Evolutionary conservation across 2,113 vertebrate genomes (phyloP).

Genomic region (Monarcha castaneiventris): DNA sequence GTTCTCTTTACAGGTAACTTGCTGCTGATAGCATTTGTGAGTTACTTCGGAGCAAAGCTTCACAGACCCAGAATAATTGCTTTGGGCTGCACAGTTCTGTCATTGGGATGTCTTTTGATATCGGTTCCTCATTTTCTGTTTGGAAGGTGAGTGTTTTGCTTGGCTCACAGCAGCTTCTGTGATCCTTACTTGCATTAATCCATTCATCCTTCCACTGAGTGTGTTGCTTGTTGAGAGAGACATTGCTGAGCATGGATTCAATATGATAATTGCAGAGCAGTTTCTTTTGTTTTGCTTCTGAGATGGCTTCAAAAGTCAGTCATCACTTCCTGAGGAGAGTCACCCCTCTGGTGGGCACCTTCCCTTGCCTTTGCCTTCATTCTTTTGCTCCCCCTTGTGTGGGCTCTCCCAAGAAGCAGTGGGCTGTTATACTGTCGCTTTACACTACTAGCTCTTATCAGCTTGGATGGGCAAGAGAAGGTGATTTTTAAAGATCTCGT

Average conservation of each 20-base stretch:
- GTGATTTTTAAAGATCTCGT: background rate
- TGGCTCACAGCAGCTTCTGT: background rate
- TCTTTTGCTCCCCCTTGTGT: background rate
- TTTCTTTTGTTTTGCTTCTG: background rate
- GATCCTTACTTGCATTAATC: background rate
- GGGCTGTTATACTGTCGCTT: background rate
- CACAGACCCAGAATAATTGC: conserved; percentile 90
- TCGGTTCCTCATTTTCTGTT: conserved; percentile 92
- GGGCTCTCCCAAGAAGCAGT: background rate
- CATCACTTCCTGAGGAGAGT: background rate
- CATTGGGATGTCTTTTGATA: conserved; percentile 87
- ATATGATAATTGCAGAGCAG: background rate
- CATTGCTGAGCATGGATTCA: background rate
- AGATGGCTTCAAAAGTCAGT: background rate
- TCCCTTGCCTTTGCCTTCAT: background rate
- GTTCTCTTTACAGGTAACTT: conserved; percentile 83
- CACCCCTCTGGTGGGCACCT: background rate
- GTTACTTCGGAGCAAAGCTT: conserved; percentile 90
- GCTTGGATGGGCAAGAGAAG: background rate
- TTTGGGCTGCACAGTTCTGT: conserved; percentile 83
- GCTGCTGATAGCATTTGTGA: conserved; percentile 89
- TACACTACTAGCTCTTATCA: background rate
- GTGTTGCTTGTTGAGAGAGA: background rate
- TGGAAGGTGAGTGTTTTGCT: conserved; percentile 76
- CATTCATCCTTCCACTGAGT: background rate